These are phyloP conservation scores for Zaprionus nigranus DNA, from an alignment of 1,140 invertebrate species.

Conservation along the genomic window DNA sequence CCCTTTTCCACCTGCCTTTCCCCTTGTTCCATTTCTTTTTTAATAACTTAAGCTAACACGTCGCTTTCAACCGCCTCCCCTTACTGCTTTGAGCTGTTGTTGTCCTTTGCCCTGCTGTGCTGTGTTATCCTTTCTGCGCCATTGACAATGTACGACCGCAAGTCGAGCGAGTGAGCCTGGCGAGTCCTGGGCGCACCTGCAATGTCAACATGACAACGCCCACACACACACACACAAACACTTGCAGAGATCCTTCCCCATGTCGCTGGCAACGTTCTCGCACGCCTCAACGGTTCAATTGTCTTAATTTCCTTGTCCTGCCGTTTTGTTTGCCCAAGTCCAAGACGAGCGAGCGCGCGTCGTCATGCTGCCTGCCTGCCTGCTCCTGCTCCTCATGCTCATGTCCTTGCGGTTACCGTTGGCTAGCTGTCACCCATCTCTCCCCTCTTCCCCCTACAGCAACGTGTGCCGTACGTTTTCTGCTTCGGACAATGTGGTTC, in stretches of 20 bases:
- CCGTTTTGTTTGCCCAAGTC: constrained; percentile 72
- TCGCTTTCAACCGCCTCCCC: constrained; percentile 40
- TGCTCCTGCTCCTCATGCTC: constrained; percentile 18
- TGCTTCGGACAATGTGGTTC: constrained; percentile 82
- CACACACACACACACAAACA: constrained; percentile 31
- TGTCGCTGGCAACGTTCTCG: constrained; percentile 51
- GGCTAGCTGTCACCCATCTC: constrained; percentile 27
- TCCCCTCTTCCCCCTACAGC: background rate
- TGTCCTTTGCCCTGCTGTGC: constrained; percentile 31
- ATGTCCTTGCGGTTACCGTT: constrained; percentile 69
- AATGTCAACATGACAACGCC: constrained; percentile 77
- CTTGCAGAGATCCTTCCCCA: constrained; percentile 40
- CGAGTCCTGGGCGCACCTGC: constrained; percentile 67
- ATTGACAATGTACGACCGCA: constrained; percentile 66
- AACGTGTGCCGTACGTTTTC: constrained; percentile 67
- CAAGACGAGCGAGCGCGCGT: constrained; percentile 50
- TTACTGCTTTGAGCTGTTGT: constrained; percentile 11
- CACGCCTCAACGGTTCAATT: constrained; percentile 82
- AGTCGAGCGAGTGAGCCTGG: constrained; percentile 25
- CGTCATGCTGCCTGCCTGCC: constrained; percentile 10
- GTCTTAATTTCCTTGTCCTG: constrained; percentile 80
- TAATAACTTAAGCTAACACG: constrained; percentile 80
- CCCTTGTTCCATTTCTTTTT: constrained; percentile 59
- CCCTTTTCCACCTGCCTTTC: constrained; percentile 11
- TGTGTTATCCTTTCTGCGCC: constrained; percentile 77